Conservation (phyloP, 2,797 vertebrate genomes). For the Capromys pilorides region DNA sequence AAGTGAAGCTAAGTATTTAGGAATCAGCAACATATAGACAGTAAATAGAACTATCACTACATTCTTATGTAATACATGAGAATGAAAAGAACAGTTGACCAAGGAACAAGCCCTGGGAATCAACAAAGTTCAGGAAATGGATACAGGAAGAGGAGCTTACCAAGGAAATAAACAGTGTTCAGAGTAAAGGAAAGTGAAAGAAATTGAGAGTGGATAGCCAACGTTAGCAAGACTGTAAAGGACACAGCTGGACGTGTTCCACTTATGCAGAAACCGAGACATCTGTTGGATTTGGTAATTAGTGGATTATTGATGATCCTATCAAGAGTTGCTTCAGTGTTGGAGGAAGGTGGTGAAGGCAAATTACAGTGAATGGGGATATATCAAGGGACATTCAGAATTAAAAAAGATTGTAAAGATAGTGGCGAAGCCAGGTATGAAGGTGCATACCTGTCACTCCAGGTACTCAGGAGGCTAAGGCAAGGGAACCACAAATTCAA, state of each 20-base stretch:
- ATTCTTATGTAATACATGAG: neutral
- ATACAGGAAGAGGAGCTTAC: neutral
- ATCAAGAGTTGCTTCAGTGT: neutral
- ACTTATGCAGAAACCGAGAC: neutral
- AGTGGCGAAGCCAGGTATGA: neutral
- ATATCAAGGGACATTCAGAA: neutral
- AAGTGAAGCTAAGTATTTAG: neutral
- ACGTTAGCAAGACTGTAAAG: neutral
- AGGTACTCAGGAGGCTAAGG: no score
- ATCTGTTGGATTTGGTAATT: neutral
- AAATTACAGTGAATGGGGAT: neutral
- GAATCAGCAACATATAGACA: neutral
- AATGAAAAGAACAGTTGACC: conserved; percentile 18
- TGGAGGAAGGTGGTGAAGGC: neutral
- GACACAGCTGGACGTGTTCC: neutral
- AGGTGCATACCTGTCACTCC: neutral
- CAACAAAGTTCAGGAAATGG: neutral
- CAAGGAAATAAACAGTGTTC: neutral
- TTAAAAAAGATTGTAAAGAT: neutral
- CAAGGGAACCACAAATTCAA: no score
- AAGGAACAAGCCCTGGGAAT: neutral
- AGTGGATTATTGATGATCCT: neutral
- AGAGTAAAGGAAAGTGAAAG: neutral
- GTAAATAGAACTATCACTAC: neutral
- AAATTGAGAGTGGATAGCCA: neutral